These are phyloP conservation scores for Melipona quadrifasciata DNA, from an alignment of 1,140 invertebrate genomes.

Conservation along the genomic window DNA sequence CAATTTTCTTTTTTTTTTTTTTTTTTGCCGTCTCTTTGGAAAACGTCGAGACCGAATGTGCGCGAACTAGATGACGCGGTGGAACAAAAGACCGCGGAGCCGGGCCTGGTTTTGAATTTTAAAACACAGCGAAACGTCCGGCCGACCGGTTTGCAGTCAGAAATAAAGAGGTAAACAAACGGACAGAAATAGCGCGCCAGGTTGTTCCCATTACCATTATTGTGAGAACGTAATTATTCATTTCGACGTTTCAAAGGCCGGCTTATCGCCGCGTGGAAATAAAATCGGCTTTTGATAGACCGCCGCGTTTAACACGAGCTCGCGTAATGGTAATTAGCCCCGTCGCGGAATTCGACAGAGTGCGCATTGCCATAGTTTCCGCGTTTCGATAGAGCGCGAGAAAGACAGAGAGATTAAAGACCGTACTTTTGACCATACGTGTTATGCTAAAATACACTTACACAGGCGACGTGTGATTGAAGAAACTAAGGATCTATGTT, in stretches of 20 bases:
- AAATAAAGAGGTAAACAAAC: conserved; percentile 53
- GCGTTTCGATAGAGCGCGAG: too few species aligned
- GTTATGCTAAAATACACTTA: too few species aligned
- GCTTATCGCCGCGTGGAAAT: conserved; percentile 19
- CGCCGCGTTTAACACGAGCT: neutral
- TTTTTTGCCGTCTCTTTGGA: neutral
- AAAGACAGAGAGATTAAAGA: too few species aligned
- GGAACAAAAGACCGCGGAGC: conserved; percentile 34
- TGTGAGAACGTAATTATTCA: conserved; percentile 50
- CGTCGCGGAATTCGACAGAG: too few species aligned
- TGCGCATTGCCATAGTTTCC: neutral
- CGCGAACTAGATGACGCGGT: conserved; percentile 28
- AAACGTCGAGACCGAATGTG: neutral
- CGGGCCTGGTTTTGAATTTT: conserved; percentile 42
- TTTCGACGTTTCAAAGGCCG: conserved; percentile 42
- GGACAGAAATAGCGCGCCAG: conserved; percentile 46
- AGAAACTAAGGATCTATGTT: too few species aligned
- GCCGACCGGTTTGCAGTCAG: conserved; percentile 50
- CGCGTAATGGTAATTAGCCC: neutral
- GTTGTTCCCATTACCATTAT: conserved; percentile 55
- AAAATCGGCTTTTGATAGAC: conserved; percentile 12
- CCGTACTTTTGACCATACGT: too few species aligned
- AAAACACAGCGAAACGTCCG: conserved; percentile 47
- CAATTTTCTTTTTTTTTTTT: neutral
- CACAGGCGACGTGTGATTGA: too few species aligned